Evolutionary conservation across 1,140 invertebrate species (phyloP).

Genomic region (Platyscapa corneri): DNA sequence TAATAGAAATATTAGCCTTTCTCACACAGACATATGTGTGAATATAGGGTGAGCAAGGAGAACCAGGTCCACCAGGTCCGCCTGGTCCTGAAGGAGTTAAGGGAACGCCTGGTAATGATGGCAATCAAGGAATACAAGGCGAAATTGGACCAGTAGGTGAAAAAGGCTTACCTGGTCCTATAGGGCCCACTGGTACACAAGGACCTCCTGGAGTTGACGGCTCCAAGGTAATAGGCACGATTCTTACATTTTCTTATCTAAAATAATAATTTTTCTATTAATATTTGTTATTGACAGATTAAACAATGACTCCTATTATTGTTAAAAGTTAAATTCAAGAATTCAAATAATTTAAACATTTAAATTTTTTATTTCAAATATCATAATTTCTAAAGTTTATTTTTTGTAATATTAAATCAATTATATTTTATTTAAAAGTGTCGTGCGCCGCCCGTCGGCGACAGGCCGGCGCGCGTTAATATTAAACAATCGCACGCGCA

Average conservation of each 20-base stretch:
- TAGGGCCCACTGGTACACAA: conserved; percentile 81
- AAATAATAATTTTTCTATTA: no score
- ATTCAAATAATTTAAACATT: no score
- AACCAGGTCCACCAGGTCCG: conserved; percentile 91
- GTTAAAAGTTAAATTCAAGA: no score
- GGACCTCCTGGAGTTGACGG: conserved; percentile 80
- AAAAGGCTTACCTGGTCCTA: conserved; percentile 78
- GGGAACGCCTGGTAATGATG: conserved; percentile 88
- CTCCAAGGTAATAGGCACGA: conserved; percentile 78
- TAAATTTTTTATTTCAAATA: no score
- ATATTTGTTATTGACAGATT: no score
- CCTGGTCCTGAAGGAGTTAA: conserved; percentile 85
- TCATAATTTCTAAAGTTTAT: no score
- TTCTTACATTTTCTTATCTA: background rate
- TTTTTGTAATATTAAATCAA: no score
- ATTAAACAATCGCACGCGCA: no score
- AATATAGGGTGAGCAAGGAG: conserved; percentile 89
- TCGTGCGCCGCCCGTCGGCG: no score
- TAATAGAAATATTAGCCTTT: background rate
- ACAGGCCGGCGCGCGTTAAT: no score
- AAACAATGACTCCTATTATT: no score
- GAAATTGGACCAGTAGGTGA: conserved; percentile 81
- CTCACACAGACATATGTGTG: background rate
- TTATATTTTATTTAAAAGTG: no score
- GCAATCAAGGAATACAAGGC: conserved; percentile 84